Base-by-base conservation (phyloP, 2,888 invertebrate genomes). In the Lycocerus yunnanus region DNA sequence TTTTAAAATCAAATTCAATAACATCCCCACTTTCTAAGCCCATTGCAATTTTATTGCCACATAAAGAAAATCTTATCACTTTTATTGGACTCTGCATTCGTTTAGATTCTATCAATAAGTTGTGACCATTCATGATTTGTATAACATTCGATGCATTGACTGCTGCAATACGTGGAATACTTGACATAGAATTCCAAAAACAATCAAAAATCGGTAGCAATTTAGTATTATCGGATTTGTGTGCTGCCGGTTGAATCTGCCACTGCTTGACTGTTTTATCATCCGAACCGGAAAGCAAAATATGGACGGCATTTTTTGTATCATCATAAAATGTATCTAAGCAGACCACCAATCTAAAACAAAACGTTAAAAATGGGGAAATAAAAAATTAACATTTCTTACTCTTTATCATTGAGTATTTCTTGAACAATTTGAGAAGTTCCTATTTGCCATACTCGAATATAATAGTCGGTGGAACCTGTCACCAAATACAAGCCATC, bases 401-500 rank as follows among this genome's bases (percentile, higher is more conserved):
- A 84, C 84, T 84, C 84, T 78, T 80, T 81, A 66, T 80, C 80
- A 60, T 82, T 82, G 61, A 79, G 63, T 71, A 81, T 81, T 74
- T 81, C 80, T 61, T 81, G 79, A 59, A 82, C 78, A 14, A 78
- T 75, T 16, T 75, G 72, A 9, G 74, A 74, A 9, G 79, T 80
- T n/a, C 83, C 81, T 15, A 85, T 80, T 74, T 87, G 82, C 84
- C 86, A 88, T 71, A 89, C 85, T 61, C 84, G 85, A 21, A 89
- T 84, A n/a, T 83, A 85, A 65, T 86, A 85, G 72, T 84, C 84
- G 4, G 86, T 85, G 66, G 88, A 87, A 14, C 85, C 87, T 61
- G 86, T 82, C 59, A 89, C 85, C 68, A 89, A 81, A 79, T 87
- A 88, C 60, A 84, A 81, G 2, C 86, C 86, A 78, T 89, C 88